Base-by-base conservation (phyloP, 2,888 invertebrate genomes). In the Dorcus hopei region DNA sequence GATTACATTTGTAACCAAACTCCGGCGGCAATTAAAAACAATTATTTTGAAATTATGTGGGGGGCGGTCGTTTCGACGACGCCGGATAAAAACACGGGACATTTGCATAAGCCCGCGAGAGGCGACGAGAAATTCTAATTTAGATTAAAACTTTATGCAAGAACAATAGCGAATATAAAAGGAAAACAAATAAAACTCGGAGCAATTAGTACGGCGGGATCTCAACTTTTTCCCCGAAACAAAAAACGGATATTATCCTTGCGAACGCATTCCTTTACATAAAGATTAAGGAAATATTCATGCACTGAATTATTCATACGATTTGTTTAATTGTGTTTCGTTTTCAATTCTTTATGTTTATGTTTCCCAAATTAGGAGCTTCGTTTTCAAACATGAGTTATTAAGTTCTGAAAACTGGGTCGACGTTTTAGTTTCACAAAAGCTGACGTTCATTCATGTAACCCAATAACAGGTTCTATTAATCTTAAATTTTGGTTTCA, bases 101-200 rank as follows among this genome's bases (percentile, higher is more conserved):
- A 65, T 66, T 66, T 66, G 60, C 66, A 66, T 66, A 66, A 65
- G 65, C 66, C 60, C 50, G 54, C 54, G 52, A 56, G 57, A 56
- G 54, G 59, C 49, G 58, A 51, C 50, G 58, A 53, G 65, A 63
- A 64, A 66, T 62, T 66, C 62, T 62, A 66, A 66, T 66, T 66
- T 66, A 65, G 65, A 66, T 66, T 66, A 66, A 61, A 64, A 66
- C 62, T 66, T 65, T 65, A 66, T 64, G 57, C 61, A 57, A 58
- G 61, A 65, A 66, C 61, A 59, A 61, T 59, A 54, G 56, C 38
- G 58, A 54, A 52, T 49, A 56, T 51, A 61, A 58, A 62, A 63
- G 53, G 47, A 61, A 54, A 57, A 53, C 62, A 60, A 63, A 63
- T 61, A 63, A 62, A 63, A 61, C 58, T 61, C 58, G 16, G 45